phyloP scores from a whole-genome alignment of 2,113 vertebrate genomes.

The Podarcis cretensis region DNA sequence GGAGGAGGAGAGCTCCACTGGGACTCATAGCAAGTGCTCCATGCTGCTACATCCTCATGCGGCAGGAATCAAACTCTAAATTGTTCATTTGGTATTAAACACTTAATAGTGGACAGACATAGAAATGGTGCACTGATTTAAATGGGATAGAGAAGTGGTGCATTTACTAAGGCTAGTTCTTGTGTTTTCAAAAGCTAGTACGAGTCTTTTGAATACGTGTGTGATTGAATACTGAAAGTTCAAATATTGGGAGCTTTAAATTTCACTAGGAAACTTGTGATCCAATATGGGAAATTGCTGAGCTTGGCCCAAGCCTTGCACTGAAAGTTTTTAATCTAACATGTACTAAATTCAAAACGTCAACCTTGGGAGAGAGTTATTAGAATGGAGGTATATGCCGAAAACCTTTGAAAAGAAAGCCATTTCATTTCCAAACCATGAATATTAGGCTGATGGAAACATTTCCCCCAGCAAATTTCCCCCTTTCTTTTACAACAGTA shows the following conservation, averaged over 20 bases:
- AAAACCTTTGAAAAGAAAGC: background rate
- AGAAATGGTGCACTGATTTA: background rate
- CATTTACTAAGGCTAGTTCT: background rate
- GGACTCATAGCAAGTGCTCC: background rate
- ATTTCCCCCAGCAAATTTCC: background rate
- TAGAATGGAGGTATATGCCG: background rate
- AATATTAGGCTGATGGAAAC: conserved; percentile 8
- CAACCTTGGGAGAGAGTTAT: conserved; percentile 32
- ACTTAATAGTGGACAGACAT: background rate
- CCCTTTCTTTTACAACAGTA: conserved; percentile 37
- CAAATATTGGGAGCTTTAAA: background rate
- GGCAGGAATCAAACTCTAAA: background rate
- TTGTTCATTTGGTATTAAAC: background rate
- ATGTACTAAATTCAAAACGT: conserved; percentile 50
- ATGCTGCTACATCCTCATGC: background rate
- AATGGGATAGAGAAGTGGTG: background rate
- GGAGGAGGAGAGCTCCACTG: background rate
- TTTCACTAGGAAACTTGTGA: conserved; percentile 46
- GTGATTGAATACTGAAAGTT: conserved; percentile 25
- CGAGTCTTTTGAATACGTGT: background rate
- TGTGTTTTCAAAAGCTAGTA: background rate
- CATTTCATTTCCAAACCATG: background rate
- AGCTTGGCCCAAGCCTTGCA: conserved; percentile 46
- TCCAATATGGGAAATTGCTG: conserved; percentile 44
- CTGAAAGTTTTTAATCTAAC: background rate